Evolutionary conservation across 1,140 invertebrate genomes (phyloP).

Genomic region (Drosophila arizonae): DNA sequence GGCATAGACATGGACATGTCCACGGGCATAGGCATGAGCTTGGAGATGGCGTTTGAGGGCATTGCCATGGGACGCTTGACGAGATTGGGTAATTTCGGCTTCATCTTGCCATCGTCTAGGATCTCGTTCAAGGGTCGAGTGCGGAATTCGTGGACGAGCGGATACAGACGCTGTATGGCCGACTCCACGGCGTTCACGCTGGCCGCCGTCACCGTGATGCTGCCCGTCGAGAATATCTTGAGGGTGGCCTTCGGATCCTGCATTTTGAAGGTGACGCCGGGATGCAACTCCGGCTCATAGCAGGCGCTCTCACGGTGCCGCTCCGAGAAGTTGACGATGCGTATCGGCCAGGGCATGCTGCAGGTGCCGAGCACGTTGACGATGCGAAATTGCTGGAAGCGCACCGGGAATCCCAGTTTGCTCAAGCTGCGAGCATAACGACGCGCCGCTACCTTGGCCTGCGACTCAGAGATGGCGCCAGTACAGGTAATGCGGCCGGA

Average conservation of each 20-base stretch:
- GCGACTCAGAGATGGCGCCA: conserved; percentile 94
- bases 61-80: background rate
- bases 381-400: conserved; percentile 96
- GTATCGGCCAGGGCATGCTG: conserved; percentile 97
- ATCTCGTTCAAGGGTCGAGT: conserved; percentile 88
- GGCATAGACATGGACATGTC: background rate
- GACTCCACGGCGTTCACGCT: conserved; percentile 93
- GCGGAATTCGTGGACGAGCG: conserved; percentile 94
- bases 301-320: conserved; percentile 91
- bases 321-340: conserved; percentile 94
- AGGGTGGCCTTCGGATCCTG: conserved; percentile 95
- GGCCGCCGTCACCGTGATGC: conserved; percentile 97
- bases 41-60: too few relatives aligned
- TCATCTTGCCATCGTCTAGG: background rate
- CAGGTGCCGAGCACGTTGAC: conserved; percentile 99
- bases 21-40: too few relatives aligned
- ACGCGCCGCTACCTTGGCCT: conserved; percentile 93
- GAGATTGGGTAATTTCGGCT: too few relatives aligned
- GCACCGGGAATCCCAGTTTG: conserved; percentile 94
- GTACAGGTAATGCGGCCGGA: conserved; percentile 98
- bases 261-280: conserved; percentile 97
- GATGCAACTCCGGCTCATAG: conserved; percentile 99
- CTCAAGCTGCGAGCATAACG: conserved; percentile 94
- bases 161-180: conserved; percentile 97
- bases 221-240: conserved; percentile 99